Percentiles rank a stretch among this genome's conserved stretches.
phyloP scores from a whole-genome alignment of 53 echinoderm and acorn worm genomes.

The Echinarachnius parma region DNA sequence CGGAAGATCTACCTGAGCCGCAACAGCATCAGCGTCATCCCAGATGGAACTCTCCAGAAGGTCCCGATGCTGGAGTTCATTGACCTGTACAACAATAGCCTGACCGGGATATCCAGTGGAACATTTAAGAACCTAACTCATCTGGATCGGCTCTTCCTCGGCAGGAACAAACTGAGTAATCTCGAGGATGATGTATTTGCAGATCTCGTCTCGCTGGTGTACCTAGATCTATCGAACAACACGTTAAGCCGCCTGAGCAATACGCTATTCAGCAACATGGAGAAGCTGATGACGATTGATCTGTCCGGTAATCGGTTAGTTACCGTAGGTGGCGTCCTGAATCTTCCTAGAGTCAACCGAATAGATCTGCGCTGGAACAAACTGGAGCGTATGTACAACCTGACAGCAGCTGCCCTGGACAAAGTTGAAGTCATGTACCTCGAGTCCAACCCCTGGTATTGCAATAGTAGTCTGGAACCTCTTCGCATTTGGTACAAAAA shows the following conservation, averaged over 20 bases:
- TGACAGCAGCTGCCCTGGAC: background rate
- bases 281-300: conserved; percentile 2
- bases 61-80: conserved; percentile 20
- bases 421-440: conserved; percentile 8
- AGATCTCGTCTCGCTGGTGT: background rate
- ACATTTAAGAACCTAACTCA: background rate
- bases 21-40: background rate
- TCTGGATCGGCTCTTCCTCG: conserved; percentile 9
- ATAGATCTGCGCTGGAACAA: conserved; percentile 13
- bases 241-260: background rate
- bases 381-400: background rate
- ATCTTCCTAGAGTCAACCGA: background rate
- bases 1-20: conserved; percentile 13
- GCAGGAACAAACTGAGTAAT: conserved; percentile 16
- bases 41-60: conserved; percentile 5
- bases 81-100: conserved; percentile 14
- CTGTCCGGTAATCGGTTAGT: conserved; percentile 11
- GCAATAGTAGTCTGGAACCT: conserved; percentile 34
- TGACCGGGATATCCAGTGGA: background rate
- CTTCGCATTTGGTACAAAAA: conserved; percentile 42
- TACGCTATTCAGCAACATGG: background rate
- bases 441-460: conserved; percentile 29
- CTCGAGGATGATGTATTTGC: background rate
- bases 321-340: background rate
- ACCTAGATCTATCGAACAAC: conserved; percentile 30